Base-by-base conservation (phyloP, 2,797 vertebrate genomes). In the Leptatherina wallacei region DNA sequence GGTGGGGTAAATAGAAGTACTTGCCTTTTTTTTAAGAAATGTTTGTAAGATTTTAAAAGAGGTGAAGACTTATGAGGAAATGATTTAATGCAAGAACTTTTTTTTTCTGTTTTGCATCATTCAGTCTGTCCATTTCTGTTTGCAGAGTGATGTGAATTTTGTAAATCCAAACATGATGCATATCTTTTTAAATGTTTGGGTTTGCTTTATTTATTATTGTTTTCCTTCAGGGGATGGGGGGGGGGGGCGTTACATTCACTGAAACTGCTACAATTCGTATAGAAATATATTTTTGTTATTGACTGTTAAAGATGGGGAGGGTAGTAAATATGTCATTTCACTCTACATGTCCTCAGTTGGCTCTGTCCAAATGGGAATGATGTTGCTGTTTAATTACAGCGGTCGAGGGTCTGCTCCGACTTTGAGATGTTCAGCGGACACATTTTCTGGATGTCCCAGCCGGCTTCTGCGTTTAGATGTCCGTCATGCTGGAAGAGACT, bases 61-160 rank as follows among this genome's bases (percentile, higher is more conserved):
- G 83, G 83, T 86, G 38, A 63, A 88, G 82, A 89, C 86, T 91
- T 87, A 88, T 90, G 89, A 87, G 86, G 80, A 93, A 91, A 91
- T 83, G 90, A 91, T 93, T 93, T 92, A 93, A 94, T 95, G 96
- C 95, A 97, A 96, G 94, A 95, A 95, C 95, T 95, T 96, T 94
- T 96, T 56, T 68, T 95, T 96, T 95, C 88, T 86, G 29, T 88
- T 92, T 82, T 72, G 83, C 84, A 82, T 88, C 81, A 87, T 87
- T 93, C 94, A 89, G 95, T 93, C 93, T 88, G 91, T 94, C 33
- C 62, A 91, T 94, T 55, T 85, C 80, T 92, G 92, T 65, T 87
- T 84, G 82, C 91, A 90, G 89, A 91, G 85, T 93, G 91, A 91
- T 87, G 89, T 86, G 81, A 88, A 89, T 89, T 91, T 75, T 91